phyloP scores from a whole-genome alignment of 1,140 invertebrate species.

The Paracyclopina nana region DNA sequence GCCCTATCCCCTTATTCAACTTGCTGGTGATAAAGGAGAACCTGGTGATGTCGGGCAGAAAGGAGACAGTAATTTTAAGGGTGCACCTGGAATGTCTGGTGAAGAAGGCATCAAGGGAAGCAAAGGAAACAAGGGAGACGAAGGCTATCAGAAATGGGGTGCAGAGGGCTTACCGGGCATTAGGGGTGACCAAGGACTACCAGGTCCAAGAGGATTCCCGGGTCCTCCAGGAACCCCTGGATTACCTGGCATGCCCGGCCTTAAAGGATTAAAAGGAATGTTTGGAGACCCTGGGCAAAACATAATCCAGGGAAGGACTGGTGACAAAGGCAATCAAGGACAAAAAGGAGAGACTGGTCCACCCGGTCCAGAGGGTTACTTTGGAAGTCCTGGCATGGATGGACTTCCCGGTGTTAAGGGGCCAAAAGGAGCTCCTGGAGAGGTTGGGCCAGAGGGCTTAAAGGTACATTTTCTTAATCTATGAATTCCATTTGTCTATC shows the following conservation, averaged over 20 bases:
- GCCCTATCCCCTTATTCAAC: too few relatives aligned
- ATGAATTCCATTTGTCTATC: too few relatives aligned
- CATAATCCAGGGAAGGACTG: constrained; percentile 22
- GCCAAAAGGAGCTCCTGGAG: constrained; percentile 23
- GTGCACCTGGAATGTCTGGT: background rate
- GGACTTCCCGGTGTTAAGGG: constrained; percentile 19
- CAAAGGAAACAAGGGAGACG: constrained; percentile 9
- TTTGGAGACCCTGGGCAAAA: constrained; percentile 22
- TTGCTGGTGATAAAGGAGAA: too few relatives aligned
- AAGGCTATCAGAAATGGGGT: too few relatives aligned
- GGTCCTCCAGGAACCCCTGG: constrained; percentile 59
- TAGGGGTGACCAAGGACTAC: constrained; percentile 3
- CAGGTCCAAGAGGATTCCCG: constrained; percentile 46
- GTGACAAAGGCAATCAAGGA: constrained; percentile 23
- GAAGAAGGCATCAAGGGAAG: constrained; percentile 1
- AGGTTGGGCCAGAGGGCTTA: constrained; percentile 20
- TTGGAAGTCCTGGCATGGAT: constrained; percentile 18
- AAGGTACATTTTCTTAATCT: too few relatives aligned
- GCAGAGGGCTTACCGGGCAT: background rate
- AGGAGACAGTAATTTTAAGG: background rate
- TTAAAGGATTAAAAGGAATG: constrained; percentile 22
- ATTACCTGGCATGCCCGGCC: constrained; percentile 19
- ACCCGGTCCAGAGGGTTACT: constrained; percentile 20
- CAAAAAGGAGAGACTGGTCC: constrained; percentile 22
- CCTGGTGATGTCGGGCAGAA: constrained; percentile 7